These are phyloP conservation scores for Geopemphigus sp. DNA, from an alignment of 1,140 invertebrate genomes.

Conservation along the genomic window DNA sequence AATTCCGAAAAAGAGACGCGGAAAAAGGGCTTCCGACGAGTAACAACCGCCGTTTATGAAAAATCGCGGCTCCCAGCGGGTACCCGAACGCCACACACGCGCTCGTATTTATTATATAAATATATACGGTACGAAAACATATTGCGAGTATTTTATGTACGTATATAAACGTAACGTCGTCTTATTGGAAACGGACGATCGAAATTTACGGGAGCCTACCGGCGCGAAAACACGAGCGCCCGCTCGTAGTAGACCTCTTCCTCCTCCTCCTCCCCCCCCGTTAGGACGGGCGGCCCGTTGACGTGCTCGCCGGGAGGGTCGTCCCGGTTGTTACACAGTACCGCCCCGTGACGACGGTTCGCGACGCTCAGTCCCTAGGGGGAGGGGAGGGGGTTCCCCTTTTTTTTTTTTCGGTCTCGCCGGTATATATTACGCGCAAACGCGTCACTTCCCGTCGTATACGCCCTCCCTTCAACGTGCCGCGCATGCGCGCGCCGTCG, in stretches of 20 bases:
- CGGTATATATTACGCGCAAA: too few species aligned
- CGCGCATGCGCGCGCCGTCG: too few species aligned
- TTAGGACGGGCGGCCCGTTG: too few species aligned
- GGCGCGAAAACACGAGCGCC: conserved; percentile 5
- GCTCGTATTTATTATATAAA: neutral
- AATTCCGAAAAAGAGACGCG: neutral
- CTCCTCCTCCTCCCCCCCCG: too few species aligned
- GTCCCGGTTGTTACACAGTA: neutral
- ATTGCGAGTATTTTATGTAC: neutral
- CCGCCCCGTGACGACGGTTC: neutral
- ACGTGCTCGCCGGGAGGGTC: conserved; percentile 25
- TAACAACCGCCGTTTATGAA: conserved; percentile 15
- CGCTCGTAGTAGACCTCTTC: too few species aligned
- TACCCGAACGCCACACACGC: neutral
- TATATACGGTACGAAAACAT: neutral
- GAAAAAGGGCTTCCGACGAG: conserved; percentile 23
- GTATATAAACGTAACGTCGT: neutral
- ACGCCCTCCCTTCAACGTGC: too few species aligned
- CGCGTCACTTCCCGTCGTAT: too few species aligned
- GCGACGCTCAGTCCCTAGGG: neutral
- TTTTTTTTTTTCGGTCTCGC: too few species aligned
- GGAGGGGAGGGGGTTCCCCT: too few species aligned
- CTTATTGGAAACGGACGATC: neutral
- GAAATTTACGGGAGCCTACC: neutral
- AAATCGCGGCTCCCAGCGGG: neutral